Base-by-base conservation (phyloP, 1,140 invertebrate genomes). In the Heterodera carotae region DNA sequence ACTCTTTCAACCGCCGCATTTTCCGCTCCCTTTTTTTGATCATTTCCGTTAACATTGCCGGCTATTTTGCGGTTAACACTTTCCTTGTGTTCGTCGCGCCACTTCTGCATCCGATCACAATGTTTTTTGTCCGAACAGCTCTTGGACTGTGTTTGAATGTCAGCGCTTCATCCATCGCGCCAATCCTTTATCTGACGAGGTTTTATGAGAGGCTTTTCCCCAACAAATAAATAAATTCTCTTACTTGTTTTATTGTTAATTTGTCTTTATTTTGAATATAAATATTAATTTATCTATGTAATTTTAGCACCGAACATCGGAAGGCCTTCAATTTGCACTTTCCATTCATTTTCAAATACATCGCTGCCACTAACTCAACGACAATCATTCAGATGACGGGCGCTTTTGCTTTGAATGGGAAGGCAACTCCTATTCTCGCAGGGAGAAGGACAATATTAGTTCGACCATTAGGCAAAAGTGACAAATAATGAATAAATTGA, bases 1-100 rank as follows among this genome's bases (percentile, higher is more conserved):
- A 66, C 7, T 7, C 27, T 10, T 31, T 29, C 62, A 66, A 34
- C 29, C 10, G 25, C 10, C 62, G 62, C 62, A 66, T 66, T 34
- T 66, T 66, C 62, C 62, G 62, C 62, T 31, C n/a, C 29, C 62
- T 66, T 12, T 34, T 66, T 29, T 12, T 34, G 29, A 66, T 66
- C 62, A 29, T 66, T 34, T 66, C 62, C 29, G 62, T 66, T 12
- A 66, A 66, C 25, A n/a, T 66, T 12, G 62, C n/a, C 6, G 62
- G 62, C 25, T 66, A 66, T 34, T 66, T 66, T 22, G 29, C 29
- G 62, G 22, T 66, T 10, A 7, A 7, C 62, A 3, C 25, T 34
- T 66, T 31, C 22, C 62, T 31, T 12, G 12, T 29, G 27, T 66
- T 66, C 29, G 29, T 66, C 29, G 62, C 33, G 62, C 62, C 62